phyloP scores from a whole-genome alignment of 1,140 invertebrate genomes.

The Zaprionus davidi region DNA sequence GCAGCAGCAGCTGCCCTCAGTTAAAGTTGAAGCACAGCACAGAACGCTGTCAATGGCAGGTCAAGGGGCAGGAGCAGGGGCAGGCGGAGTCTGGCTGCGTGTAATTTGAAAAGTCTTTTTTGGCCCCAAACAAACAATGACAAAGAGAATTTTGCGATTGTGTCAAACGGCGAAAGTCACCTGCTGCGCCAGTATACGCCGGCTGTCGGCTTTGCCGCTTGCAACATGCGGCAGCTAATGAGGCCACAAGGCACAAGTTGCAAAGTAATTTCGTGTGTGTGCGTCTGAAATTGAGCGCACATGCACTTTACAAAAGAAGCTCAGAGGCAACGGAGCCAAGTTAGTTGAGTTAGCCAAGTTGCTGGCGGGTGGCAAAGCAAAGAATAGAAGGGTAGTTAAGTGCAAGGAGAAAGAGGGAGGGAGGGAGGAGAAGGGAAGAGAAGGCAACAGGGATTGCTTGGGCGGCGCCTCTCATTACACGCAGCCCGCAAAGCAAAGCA shows the following conservation, averaged over 20 bases:
- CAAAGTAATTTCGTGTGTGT: conserved; percentile 63
- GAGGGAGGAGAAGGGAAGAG: neutral
- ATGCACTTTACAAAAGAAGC: conserved; percentile 23
- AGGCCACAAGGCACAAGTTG: conserved; percentile 64
- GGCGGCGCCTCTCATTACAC: conserved; percentile 39
- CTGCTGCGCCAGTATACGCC: conserved; percentile 17
- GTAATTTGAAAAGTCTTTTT: too few relatives aligned
- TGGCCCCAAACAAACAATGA: neutral
- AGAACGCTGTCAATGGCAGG: neutral
- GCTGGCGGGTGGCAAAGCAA: neutral
- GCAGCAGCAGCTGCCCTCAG: too few relatives aligned
- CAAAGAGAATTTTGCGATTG: conserved; percentile 11
- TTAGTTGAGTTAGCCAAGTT: conserved; percentile 44
- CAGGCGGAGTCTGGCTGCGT: neutral
- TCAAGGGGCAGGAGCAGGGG: neutral
- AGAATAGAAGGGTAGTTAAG: neutral
- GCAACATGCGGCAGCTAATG: conserved; percentile 46
- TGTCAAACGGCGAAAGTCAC: conserved; percentile 31
- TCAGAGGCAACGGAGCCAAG: conserved; percentile 25
- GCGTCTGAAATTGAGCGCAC: conserved; percentile 41
- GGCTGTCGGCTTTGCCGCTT: neutral
- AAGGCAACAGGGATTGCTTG: neutral
- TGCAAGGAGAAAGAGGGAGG: neutral
- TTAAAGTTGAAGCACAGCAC: too few relatives aligned
- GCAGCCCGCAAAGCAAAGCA: conserved; percentile 9